Conservation (phyloP, 2,113 vertebrate genomes). For the Zosterops borbonicus region DNA sequence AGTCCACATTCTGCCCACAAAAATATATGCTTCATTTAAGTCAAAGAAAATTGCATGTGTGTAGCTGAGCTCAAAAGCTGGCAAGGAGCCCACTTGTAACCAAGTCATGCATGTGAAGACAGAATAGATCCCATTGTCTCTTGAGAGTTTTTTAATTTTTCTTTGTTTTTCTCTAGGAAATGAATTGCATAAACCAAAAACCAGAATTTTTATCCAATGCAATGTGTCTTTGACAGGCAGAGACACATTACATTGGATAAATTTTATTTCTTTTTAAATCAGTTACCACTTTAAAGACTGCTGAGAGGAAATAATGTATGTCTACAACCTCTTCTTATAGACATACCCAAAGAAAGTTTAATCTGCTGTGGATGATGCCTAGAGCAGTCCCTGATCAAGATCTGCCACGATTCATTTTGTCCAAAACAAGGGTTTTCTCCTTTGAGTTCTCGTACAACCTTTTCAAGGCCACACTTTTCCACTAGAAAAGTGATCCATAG, state of each 20-base stretch:
- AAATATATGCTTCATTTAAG: background rate
- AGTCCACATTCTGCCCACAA: background rate
- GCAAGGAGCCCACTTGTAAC: slow-evolving; percentile 13
- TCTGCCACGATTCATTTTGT: background rate
- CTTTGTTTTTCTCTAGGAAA: slow-evolving; percentile 13
- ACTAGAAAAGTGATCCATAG: background rate
- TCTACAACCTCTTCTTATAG: background rate
- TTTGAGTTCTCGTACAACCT: background rate
- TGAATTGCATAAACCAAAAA: slow-evolving; percentile 4
- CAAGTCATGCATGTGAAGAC: background rate
- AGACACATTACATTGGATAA: background rate
- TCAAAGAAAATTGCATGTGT: slow-evolving; percentile 15
- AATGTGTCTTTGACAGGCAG: background rate
- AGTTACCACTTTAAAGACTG: background rate
- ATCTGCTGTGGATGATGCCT: background rate
- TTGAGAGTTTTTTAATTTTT: slow-evolving; percentile 23
- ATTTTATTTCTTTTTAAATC: background rate
- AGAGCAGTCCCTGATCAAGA: background rate
- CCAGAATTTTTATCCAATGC: background rate
- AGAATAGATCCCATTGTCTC: slow-evolving; percentile 38
- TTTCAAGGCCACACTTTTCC: background rate
- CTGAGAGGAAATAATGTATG: background rate
- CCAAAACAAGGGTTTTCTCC: background rate
- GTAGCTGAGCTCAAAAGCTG: slow-evolving; percentile 16
- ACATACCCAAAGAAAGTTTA: background rate